Evolutionary conservation across 2,113 vertebrate genomes (phyloP).

Genomic region (Peromyscus leucopus): DNA sequence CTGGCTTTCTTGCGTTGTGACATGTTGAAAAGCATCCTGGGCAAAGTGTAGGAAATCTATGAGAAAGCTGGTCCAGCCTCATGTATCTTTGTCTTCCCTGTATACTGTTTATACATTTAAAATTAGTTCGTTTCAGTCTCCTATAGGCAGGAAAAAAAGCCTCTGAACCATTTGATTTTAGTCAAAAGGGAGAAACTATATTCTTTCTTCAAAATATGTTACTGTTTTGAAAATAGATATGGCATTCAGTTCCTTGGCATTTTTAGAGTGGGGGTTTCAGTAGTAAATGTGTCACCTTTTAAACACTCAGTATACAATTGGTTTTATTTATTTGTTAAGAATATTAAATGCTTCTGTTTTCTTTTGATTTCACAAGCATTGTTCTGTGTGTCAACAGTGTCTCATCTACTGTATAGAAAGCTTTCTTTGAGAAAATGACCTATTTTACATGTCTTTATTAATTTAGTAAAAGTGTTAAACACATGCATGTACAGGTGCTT

Average conservation of each 20-base stretch:
- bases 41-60: not conserved
- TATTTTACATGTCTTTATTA: slow-evolving; percentile 20
- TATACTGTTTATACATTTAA: not conserved
- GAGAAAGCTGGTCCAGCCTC: not conserved
- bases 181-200: slow-evolving; percentile 19
- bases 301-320: slow-evolving; percentile 22
- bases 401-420: slow-evolving; percentile 3
- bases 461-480: not conserved
- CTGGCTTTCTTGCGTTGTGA: not conserved
- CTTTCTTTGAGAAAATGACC: not conserved
- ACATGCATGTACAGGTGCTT: rapidly evolving
- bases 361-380: slow-evolving; percentile 49
- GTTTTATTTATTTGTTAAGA: slow-evolving; percentile 43
- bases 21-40: not conserved
- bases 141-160: not conserved
- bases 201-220: slow-evolving; percentile 53
- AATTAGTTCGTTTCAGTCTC: not conserved
- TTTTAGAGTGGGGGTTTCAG: slow-evolving; percentile 17
- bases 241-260: not conserved
- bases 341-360: slow-evolving; percentile 30
- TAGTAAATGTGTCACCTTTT: slow-evolving; percentile 28
- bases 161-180: not conserved
- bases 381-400: not conserved
- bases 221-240: not conserved
- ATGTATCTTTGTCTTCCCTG: not conserved